Evolutionary conservation across 2,797 vertebrate species (phyloP).

Genomic region (Chaunax sp.): DNA sequence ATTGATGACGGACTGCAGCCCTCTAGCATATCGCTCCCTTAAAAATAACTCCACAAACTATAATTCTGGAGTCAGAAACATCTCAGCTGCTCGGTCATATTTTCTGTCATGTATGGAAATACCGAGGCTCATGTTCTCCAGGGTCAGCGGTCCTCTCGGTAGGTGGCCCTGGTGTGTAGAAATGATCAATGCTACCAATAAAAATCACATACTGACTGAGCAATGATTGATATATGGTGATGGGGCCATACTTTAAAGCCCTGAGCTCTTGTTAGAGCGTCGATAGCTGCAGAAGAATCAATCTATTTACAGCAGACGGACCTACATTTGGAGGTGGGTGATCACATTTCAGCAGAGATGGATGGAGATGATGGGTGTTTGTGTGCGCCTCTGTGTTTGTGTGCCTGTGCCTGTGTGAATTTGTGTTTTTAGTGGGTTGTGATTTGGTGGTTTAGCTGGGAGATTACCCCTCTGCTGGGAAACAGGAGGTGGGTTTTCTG

Average conservation of each 20-base stretch:
- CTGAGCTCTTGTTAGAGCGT: constrained; percentile 36
- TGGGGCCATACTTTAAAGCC: constrained; percentile 35
- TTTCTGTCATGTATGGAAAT: constrained; percentile 54
- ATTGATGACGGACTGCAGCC: constrained; percentile 32
- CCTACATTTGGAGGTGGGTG: constrained; percentile 43
- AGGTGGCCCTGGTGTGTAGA: constrained; percentile 25
- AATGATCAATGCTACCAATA: constrained; percentile 33
- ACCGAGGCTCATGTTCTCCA: constrained; percentile 39
- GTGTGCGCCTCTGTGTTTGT: constrained; percentile 16
- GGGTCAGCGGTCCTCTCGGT: constrained; percentile 21
- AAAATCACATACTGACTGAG: constrained; percentile 20
- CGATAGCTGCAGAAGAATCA: constrained; percentile 36
- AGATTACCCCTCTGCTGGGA: constrained; percentile 60
- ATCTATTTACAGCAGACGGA: constrained; percentile 57
- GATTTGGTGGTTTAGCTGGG: constrained; percentile 23
- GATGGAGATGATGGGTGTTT: constrained; percentile 42
- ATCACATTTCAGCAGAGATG: constrained; percentile 59
- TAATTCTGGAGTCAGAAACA: constrained; percentile 52
- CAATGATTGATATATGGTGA: constrained; percentile 32
- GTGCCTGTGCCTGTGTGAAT: constrained; percentile 30
- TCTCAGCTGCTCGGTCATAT: constrained; percentile 59
- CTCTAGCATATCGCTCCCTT: constrained; percentile 18
- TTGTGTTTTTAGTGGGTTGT: constrained; percentile 35
- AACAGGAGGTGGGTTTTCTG: constrained; percentile 46
- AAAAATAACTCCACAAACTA: constrained; percentile 62